phyloP scores from a whole-genome alignment of 2,797 vertebrate genomes.

The Enteromius radiatus region DNA sequence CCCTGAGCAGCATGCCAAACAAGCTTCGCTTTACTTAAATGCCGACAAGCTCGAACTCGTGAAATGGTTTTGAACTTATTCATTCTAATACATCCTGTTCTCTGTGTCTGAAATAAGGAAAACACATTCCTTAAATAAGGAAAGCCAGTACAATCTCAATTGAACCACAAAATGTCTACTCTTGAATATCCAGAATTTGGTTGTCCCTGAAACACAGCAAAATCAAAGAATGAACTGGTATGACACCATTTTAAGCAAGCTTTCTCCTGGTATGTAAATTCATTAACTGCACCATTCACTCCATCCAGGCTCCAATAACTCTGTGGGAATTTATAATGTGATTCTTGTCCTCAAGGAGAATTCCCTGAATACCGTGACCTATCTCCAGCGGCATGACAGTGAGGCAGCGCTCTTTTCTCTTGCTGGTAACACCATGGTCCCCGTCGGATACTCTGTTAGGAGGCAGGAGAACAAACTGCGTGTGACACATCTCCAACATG shows the following conservation, averaged over 20 bases:
- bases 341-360: constrained; percentile 57
- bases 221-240: neutral
- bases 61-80: neutral
- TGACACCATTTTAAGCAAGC: neutral
- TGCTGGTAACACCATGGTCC: neutral
- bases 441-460: constrained; percentile 60
- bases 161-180: neutral
- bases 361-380: constrained; percentile 45
- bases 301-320: constrained; percentile 61
- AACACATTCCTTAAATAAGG: neutral
- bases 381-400: neutral
- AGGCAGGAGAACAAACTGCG: constrained; percentile 34
- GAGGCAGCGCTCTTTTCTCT: neutral
- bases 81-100: neutral
- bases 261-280: neutral
- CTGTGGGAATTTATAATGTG: constrained; percentile 40
- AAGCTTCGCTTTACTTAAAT: no score
- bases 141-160: neutral
- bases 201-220: neutral
- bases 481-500: neutral
- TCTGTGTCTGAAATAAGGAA: neutral
- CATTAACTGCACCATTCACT: constrained; percentile 22
- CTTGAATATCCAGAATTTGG: neutral
- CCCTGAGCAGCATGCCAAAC: no score
- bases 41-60: no score